Evolutionary conservation across 2,113 vertebrate species (phyloP).

Genomic region (Grammomys dolichurus): DNA sequence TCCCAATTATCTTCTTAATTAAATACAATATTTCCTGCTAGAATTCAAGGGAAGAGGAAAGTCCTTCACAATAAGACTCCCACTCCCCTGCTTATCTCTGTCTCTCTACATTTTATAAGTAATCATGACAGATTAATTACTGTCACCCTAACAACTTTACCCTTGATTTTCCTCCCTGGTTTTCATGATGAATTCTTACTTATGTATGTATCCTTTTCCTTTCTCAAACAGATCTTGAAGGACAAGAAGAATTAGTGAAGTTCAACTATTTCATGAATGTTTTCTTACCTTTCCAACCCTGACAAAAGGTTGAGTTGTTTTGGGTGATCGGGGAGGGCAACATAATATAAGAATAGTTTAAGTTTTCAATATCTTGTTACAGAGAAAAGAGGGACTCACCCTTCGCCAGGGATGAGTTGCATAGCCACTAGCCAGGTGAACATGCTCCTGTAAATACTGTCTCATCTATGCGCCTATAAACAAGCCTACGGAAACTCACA

Average conservation of each 20-base stretch:
- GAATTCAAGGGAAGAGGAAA: slow-evolving; percentile 49
- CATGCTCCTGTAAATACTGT: background rate
- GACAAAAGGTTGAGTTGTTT: background rate
- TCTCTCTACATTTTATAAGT: background rate
- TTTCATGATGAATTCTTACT: background rate
- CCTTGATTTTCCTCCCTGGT: background rate
- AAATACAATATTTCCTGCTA: slow-evolving; percentile 52
- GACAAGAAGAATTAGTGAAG: background rate
- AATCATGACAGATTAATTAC: background rate
- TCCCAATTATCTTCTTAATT: slow-evolving; percentile 59
- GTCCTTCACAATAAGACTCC: slow-evolving; percentile 9
- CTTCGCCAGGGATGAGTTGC: background rate
- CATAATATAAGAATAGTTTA: background rate
- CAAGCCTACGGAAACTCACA: background rate
- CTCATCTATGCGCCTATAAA: background rate
- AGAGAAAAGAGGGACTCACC: background rate
- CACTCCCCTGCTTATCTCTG: background rate
- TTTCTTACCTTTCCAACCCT: background rate
- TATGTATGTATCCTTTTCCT: background rate
- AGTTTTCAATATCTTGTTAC: background rate
- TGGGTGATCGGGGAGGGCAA: background rate
- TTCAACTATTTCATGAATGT: background rate
- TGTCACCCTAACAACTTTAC: background rate
- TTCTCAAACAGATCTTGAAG: background rate
- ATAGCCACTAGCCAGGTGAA: background rate